Conservation (phyloP, 1,140 invertebrate genomes). For the Neodiprion lecontei region DNA sequence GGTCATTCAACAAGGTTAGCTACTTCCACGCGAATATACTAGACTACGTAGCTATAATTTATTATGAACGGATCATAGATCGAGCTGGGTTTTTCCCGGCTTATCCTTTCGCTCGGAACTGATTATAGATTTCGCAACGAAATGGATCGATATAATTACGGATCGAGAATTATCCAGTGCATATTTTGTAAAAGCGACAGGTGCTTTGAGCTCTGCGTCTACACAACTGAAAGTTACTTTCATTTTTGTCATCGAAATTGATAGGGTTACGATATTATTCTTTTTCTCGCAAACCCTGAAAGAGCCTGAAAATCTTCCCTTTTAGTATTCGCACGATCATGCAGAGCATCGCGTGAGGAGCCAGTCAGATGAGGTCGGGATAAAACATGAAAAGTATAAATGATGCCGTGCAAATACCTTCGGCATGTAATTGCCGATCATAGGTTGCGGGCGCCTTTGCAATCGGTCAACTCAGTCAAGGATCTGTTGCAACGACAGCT, state of each 20-base stretch:
- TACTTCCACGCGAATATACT: no score
- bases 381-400: background rate
- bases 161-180: no score
- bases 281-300: background rate
- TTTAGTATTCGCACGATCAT: background rate
- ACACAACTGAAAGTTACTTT: background rate
- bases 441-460: slow-evolving; percentile 40
- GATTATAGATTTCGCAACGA: no score
- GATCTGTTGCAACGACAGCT: slow-evolving; percentile 35
- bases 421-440: background rate
- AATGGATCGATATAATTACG: no score
- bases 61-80: no score
- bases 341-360: background rate
- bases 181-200: background rate
- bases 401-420: no score
- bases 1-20: no score
- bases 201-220: background rate
- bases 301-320: background rate
- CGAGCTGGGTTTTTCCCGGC: no score
- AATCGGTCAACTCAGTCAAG: slow-evolving; percentile 46
- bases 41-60: no score
- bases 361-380: background rate
- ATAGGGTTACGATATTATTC: background rate
- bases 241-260: background rate
- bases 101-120: no score